Base-by-base conservation (phyloP, 1,140 invertebrate genomes). In the Anastrepha obliqua region DNA sequence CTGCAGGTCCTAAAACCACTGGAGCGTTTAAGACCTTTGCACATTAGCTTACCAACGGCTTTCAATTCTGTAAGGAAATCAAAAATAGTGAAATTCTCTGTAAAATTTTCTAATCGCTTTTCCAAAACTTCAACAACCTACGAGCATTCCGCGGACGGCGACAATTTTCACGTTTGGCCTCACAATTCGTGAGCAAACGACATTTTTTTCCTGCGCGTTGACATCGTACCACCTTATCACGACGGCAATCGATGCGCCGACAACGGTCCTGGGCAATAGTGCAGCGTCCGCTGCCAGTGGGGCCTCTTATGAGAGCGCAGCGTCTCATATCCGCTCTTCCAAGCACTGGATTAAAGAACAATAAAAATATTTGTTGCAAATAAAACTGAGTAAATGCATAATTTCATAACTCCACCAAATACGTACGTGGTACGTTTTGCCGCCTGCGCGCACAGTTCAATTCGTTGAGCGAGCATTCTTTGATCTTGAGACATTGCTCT, bases 181-280 rank as follows among this genome's bases (percentile, higher is more conserved):
- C 42, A 9, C 87, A 88, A n/a, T 58, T 59, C 11, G 81, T 88
- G 4, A 88, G 20, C 3, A 88, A 17, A 6, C 64, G 81, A 47
- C 87, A 88, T 9, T 86, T 39, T n/a, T 88, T 88, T 4, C 58
- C 15, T 0, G 39, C 51, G 29, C 51, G 15, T 42, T 85, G 85
- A n/a, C 55, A 65, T n/a, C 85, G 67, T 1, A 39, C 6, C 20
- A 59, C 42, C 17, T 51, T 86, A 20, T 70, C 58, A 11, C 64
- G 55, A 3, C 0, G n/a, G 20, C 51, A 85, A 20, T 42, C 29
- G 1, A 42, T 20, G n/a, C 3, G 4, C 15, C 2, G 47, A 9
- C 81, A 85, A 9, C 15, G 64, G 6, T 74, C 39, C 39, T 47
- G 11, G 67, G 4, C 42, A 39, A 0, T 59, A 74, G 67, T 42